Conservation (phyloP, 2,113 vertebrate genomes). For the Coptodon rendalli region DNA sequence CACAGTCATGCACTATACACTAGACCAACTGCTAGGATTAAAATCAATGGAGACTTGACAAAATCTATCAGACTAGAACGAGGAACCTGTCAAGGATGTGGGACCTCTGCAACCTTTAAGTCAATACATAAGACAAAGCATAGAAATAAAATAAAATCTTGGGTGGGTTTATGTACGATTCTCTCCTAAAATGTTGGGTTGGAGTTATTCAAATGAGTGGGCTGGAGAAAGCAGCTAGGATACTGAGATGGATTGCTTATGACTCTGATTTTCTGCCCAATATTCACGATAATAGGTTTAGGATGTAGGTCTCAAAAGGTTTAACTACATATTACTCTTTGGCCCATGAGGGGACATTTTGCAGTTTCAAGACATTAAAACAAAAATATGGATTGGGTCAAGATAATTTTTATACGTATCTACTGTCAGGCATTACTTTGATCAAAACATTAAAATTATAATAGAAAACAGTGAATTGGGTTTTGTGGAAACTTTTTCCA, state of each 20-base stretch:
- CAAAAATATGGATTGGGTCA: background rate
- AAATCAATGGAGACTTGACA: background rate
- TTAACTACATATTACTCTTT: background rate
- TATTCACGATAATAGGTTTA: background rate
- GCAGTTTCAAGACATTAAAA: background rate
- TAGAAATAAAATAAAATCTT: background rate
- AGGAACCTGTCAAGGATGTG: accelerated
- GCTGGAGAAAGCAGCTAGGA: background rate
- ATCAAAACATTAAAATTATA: background rate
- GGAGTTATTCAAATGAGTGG: background rate
- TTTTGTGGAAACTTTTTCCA: background rate
- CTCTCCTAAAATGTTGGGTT: background rate
- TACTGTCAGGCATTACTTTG: background rate
- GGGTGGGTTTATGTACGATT: background rate
- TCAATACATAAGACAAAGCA: background rate
- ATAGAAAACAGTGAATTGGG: background rate
- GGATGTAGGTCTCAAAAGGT: background rate
- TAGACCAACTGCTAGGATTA: background rate
- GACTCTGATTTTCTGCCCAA: background rate
- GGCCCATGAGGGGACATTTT: background rate
- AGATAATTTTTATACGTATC: background rate
- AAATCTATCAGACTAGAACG: background rate
- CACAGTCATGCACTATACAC: background rate
- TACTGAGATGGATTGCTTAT: background rate
- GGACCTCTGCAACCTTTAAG: background rate